phyloP scores from a whole-genome alignment of 2,797 vertebrate genomes.

The Neosalanx taihuensis region DNA sequence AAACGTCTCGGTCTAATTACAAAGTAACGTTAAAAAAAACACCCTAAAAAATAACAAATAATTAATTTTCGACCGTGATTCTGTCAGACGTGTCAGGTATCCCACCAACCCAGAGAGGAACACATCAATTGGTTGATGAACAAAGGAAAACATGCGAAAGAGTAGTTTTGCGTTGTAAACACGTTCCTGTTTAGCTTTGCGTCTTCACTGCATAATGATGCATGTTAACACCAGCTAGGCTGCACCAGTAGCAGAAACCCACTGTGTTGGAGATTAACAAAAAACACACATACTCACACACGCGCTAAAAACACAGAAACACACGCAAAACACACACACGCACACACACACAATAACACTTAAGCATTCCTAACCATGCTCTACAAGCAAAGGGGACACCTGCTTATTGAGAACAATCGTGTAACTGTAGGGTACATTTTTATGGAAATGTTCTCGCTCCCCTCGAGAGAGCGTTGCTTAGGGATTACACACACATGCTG shows the following conservation, averaged over 20 bases:
- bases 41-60: neutral
- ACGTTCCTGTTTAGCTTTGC: conserved; percentile 59
- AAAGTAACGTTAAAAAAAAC: too few species aligned
- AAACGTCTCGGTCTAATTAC: too few species aligned
- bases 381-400: conserved; percentile 69
- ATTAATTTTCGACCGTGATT: neutral
- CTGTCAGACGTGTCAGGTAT: neutral
- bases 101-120: neutral
- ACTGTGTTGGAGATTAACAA: conserved; percentile 71
- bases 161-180: conserved; percentile 62
- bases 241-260: conserved; percentile 69
- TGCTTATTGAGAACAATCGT: conserved; percentile 78
- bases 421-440: conserved; percentile 77
- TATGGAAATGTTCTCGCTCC: conserved; percentile 77
- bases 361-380: conserved; percentile 68
- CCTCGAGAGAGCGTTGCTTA: conserved; percentile 76
- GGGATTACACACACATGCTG: conserved; percentile 69
- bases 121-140: conserved; percentile 54
- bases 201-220: conserved; percentile 73
- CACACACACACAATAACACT: conserved; percentile 66
- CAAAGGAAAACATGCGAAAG: conserved; percentile 65
- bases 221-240: conserved; percentile 64
- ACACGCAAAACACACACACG: conserved; percentile 8
- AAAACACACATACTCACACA: conserved; percentile 20
- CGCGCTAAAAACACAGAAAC: neutral